A percentile compares a stretch with the other conserved stretches of the same genome.
Evolutionary conservation across 2,888 invertebrate species (phyloP).

Genomic region (Xiphydria camelus): DNA sequence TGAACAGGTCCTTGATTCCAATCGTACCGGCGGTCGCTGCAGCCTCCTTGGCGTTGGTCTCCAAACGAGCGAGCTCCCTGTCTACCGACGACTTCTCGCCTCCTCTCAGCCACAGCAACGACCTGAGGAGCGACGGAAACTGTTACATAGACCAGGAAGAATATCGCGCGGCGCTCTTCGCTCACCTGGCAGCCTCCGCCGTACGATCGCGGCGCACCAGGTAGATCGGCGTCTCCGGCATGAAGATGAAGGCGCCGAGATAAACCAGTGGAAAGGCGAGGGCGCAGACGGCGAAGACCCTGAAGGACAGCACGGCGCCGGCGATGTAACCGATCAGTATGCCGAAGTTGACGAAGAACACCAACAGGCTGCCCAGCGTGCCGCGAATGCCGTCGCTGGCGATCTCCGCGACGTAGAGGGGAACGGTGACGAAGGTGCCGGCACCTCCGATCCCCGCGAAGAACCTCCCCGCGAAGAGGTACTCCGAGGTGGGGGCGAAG

Average conservation of each 20-base stretch:
- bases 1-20: conserved; percentile 49
- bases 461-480: conserved; percentile 62
- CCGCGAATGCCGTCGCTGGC: conserved; percentile 63
- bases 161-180: conserved; percentile 32
- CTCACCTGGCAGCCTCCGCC: conserved; percentile 53
- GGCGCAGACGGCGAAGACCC: conserved; percentile 54
- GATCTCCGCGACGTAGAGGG: conserved; percentile 69
- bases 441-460: conserved; percentile 65
- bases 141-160: not conserved
- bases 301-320: conserved; percentile 59
- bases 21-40: conserved; percentile 22
- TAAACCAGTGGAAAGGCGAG: conserved; percentile 55
- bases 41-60: conserved; percentile 33
- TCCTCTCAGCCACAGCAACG: conserved; percentile 43
- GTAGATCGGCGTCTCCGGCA: conserved; percentile 64
- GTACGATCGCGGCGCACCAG: conserved; percentile 49
- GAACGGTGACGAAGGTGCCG: conserved; percentile 61
- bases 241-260: conserved; percentile 52
- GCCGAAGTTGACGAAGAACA: conserved; percentile 60
- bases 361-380: conserved; percentile 60
- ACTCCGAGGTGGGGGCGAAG: conserved; percentile 55
- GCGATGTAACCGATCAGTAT: conserved; percentile 52
- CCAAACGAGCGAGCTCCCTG: conserved; percentile 39
- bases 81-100: conserved; percentile 39
- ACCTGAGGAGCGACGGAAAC: conserved; percentile 28